Evolutionary conservation across 2,113 vertebrate genomes (phyloP), one percentile per base, ranked within the genome.

Genomic region (Pantherophis guttatus): DNA sequence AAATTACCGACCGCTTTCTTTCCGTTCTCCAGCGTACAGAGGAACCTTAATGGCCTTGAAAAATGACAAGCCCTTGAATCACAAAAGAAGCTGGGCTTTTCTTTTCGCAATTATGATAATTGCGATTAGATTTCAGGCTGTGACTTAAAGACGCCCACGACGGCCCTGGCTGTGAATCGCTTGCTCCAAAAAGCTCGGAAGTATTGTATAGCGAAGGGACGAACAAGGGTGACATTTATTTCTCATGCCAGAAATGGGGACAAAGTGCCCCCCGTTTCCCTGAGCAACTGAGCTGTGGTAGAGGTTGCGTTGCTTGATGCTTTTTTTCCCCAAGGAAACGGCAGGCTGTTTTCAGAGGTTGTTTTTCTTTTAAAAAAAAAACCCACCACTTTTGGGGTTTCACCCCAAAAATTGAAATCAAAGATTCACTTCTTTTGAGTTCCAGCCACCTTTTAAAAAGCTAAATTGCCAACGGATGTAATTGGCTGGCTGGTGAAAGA

Each of bases 161-260:
- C 19, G 3, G 11, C 1, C 24, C 26, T 39, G 26, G 3, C 39
- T 29, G 0, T 3, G 24, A 21, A 24, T 3, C 9, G 33, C 0
- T 13, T 5, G 50, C 11, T 54, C 0, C 48, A 12, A 33, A 81
- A 24, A 2, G 3, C 5, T 19, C 19, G 19, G 48, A 29, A 54
- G 24, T 54, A 19, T 48, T 23, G 19, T 50, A 48, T 3, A 53
- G 26, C 10, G 57, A 44, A 55, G 4, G 17, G 23, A 33, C 39
- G 8, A 55, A 55, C 8, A 19, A 26, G 19, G 75, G n/a, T 26
- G 48, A 17, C 8, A 12, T 2, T 44, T 75, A 54, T 44, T 57
- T 33, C 50, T 13, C 17, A 10, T 21, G 50, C 86, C 29, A 75
- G 50, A n/a, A 55, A 48, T 29, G 4, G 87, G 26, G 29, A 92